These are phyloP conservation scores for Teleogryllus oceanicus DNA, from an alignment of 2,888 invertebrate genomes.

Conservation along the genomic window DNA sequence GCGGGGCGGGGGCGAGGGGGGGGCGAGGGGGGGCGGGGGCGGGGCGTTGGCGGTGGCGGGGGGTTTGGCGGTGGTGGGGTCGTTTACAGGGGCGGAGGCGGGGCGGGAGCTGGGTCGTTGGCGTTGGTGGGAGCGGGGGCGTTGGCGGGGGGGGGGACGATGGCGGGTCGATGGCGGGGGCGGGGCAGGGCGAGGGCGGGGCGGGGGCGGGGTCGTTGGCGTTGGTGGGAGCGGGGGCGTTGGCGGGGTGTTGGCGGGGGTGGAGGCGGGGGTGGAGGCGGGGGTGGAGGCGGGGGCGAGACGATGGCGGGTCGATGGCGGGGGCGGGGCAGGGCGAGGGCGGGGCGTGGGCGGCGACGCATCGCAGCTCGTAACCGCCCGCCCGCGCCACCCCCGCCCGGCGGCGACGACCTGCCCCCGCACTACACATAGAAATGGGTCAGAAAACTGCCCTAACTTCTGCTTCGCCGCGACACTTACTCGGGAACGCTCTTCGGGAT, in stretches of 20 bases:
- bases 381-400: too few relatives aligned
- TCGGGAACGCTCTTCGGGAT: conserved; percentile 7
- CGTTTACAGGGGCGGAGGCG: neutral
- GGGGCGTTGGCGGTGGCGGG: too few relatives aligned
- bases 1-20: too few relatives aligned
- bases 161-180: neutral
- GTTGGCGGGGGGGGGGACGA: neutral
- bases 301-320: too few relatives aligned
- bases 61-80: too few relatives aligned
- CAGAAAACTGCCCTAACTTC: conserved; percentile 18
- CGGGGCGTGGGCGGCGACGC: neutral
- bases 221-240: too few relatives aligned
- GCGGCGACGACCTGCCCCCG: neutral
- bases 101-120: neutral
- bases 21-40: too few relatives aligned
- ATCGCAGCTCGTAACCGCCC: too few relatives aligned
- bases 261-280: too few relatives aligned
- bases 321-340: neutral
- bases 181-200: neutral
- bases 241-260: too few relatives aligned
- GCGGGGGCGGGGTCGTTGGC: too few relatives aligned
- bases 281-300: too few relatives aligned
- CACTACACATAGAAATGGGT: conserved; percentile 18
- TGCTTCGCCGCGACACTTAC: neutral
- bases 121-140: neutral